Evolutionary conservation across 2,113 vertebrate species (phyloP), one percentile per base, ranked within the genome.

Genomic region (Clupea harengus): DNA sequence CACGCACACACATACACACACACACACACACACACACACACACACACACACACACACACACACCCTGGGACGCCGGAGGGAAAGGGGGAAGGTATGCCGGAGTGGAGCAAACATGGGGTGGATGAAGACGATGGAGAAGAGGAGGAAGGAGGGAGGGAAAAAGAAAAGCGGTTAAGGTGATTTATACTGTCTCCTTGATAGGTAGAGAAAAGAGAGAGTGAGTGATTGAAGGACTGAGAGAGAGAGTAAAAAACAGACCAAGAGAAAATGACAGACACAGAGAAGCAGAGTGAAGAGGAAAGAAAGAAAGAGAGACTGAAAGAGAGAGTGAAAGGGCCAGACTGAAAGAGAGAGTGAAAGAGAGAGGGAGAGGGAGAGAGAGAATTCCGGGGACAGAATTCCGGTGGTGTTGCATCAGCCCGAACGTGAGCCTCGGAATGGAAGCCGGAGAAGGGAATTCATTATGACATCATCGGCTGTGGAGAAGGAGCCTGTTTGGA

Each of bases 301-400:
- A 49, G 47, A 90, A 92, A 86, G 83, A 83, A 88, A 89, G 90
- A 91, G 87, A 85, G 75, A 88, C 80, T 90, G 90, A 90, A 83
- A 17, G 54, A 5, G 54, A 5, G 54, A 17, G 54, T 57, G 54
- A 18, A 22, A 2, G 39, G 39, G 39, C 39, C 39, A 39, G 39
- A 39, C 39, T 39, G 39, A 47, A 47, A 47, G 50, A 22, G 6
- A 20, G 3, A 20, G n/a, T n/a, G 57, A 54, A 1, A 47, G 39
- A 39, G 39, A 39, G 39, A 39, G 39, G 2, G 46, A 89, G 90
- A 91, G 87, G 84, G 78, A 88, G 81, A 91, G 90, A 89, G 84
- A 84, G 87, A 88, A 85, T 80, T 86, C 3, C 20, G 17, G 91
- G 11, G 47, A 82, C 80, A 4, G 18, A 91, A 88, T 91, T 91